Evolutionary conservation across 2,888 invertebrate species (phyloP), one percentile per base, ranked within the genome.

Genomic region (Sarcophaga caerulescens): DNA sequence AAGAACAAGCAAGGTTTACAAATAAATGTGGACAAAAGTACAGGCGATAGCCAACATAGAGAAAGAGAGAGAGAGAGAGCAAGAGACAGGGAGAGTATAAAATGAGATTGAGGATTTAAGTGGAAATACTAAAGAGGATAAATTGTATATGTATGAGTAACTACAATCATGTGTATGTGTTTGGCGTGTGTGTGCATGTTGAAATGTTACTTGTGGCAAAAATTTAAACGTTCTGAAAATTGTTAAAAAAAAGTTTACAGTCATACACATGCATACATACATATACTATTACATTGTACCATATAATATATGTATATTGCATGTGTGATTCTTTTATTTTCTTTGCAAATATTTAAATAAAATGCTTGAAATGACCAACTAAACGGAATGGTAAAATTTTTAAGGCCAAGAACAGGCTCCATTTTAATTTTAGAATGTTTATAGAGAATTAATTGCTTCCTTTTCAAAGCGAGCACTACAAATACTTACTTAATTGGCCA

Each of bases 181-280:
- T 35, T 60, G 44, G 6, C n/a, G 60, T 80, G 70, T 23, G 17
- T 87, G 44, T 60, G 21, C 35, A 10, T 77, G 59, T 52, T 44
- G 14, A 78, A 75, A 52, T 77, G 65, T 78, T 78, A 86, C 77
- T 86, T 86, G 85, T 86, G 85, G 85, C 76, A 76, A 83, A 35
- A 83, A 74, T 86, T 86, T 81, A 86, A 86, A 86, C 84, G 85
- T 81, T 86, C 84, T 70, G 81, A 83, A 81, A 86, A 86, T 83
- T 86, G 74, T 83, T 85, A 25, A 68, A 81, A 74, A 74, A 74
- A 74, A 35, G 1, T 35, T 35, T 35, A 35, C 35, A 25, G 4
- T 5, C 5, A 25, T 14, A 17, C 23, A 68, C 71, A 17, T 11
- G 14, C n/a, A 65, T 21, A 57, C n/a, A 52, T 35, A 35, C 35